Evolutionary conservation across 2,797 vertebrate species (phyloP).

Genomic region (Poecilia wingei): DNA sequence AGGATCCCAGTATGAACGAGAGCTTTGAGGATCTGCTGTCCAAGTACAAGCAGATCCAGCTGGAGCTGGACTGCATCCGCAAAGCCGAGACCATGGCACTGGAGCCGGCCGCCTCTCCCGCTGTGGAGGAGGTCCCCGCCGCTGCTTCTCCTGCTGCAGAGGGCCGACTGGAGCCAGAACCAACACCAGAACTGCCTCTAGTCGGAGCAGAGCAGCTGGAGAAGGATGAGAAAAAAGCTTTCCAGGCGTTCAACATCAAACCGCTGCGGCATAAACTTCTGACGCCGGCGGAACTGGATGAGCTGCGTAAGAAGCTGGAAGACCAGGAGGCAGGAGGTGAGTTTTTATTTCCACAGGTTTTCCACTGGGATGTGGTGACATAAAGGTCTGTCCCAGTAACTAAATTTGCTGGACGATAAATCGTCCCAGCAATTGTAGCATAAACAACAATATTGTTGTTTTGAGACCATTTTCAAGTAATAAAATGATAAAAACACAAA

Average conservation of each 20-base stretch:
- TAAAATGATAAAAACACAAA: no score
- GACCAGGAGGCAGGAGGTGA: conserved; percentile 68
- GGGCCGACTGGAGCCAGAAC: conserved; percentile 38
- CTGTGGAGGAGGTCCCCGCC: conserved; percentile 58
- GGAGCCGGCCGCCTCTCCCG: conserved; percentile 77
- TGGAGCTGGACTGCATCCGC: conserved; percentile 95
- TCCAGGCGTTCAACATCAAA: conserved; percentile 96
- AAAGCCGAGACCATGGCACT: conserved; percentile 93
- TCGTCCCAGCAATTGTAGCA: no score
- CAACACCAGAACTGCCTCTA: conserved; percentile 49
- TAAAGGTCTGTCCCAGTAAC: no score
- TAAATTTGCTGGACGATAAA: no score
- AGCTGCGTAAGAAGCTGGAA: conserved; percentile 74
- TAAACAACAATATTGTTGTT: no score
- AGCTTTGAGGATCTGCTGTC: conserved; percentile 95
- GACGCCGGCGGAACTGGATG: conserved; percentile 84
- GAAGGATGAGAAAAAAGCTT: conserved; percentile 74
- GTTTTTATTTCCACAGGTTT: background rate
- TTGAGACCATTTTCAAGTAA: no score
- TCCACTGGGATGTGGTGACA: background rate
- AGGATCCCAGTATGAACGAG: conserved; percentile 86
- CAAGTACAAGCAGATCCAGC: conserved; percentile 97
- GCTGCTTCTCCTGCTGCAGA: conserved; percentile 27
- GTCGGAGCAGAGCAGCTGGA: conserved; percentile 58
- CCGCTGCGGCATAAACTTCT: conserved; percentile 92